phyloP scores from a whole-genome alignment of 2,113 vertebrate species.

The Eptesicus fuscus region DNA sequence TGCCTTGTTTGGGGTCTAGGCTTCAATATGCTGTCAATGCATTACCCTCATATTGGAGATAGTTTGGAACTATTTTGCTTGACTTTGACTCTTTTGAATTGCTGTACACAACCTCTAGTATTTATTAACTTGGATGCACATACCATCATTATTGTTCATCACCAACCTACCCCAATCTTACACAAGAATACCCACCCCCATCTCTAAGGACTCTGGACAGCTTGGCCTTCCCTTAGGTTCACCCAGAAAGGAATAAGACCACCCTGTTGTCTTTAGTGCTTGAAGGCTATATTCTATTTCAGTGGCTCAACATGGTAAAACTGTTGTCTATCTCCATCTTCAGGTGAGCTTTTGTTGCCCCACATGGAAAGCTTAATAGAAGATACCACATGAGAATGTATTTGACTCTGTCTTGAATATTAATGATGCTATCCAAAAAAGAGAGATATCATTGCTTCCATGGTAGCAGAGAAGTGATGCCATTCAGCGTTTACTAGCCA shows the following conservation, averaged over 20 bases:
- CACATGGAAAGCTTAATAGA: neutral
- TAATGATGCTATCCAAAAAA: neutral
- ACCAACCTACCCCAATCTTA: neutral
- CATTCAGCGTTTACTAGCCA: constrained; percentile 57
- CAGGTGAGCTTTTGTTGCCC: neutral
- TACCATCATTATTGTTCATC: neutral
- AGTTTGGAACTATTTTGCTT: neutral
- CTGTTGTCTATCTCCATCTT: neutral
- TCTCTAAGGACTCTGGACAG: neutral
- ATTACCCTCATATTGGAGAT: neutral
- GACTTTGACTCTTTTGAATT: neutral
- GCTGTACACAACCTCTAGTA: neutral
- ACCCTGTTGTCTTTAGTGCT: neutral
- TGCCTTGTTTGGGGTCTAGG: neutral
- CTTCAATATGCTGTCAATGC: neutral
- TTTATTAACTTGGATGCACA: neutral
- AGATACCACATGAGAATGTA: constrained; percentile 17
- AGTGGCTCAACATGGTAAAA: neutral
- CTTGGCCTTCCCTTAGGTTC: neutral
- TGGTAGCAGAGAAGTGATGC: constrained; percentile 35
- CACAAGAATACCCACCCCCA: neutral
- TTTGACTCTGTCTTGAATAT: constrained; percentile 61
- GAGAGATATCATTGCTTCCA: constrained; percentile 38
- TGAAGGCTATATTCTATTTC: neutral
- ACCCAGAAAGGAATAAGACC: neutral